Evolutionary conservation across 2,113 vertebrate species (phyloP), one percentile per base, ranked within the genome.

Genomic region (Nibea coibor): DNA sequence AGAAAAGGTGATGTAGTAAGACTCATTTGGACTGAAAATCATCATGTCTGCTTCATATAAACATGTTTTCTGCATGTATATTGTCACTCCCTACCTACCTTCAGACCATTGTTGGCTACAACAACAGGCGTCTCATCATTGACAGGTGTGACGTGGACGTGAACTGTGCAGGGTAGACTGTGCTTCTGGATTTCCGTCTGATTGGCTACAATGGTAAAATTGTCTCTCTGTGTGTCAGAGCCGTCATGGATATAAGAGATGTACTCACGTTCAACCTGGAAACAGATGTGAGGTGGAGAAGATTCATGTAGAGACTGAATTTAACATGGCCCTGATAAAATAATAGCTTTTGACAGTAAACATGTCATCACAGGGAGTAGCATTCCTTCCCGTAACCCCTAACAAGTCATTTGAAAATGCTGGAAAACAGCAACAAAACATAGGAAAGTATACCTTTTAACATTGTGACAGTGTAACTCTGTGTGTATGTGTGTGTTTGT

Each of bases 221-320:
- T 95, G 88, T 98, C 97, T 47, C 67, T 81, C 17, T 86, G 63
- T 0, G 94, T 95, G 80, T 97, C 95, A 0, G 96, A 97, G 66
- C 91, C 96, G 43, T 97, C 96, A 14, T 97, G 97, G 76, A 97
- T 86, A 43, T 96, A 98, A 51, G 92, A 95, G 87, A 97, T 96
- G 83, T 96, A 93, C 82, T 95, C 93, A 7, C 94, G 93, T 75
- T 97, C 96, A 74, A 97, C 75, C 97, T 98, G 85, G 6, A 87
- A 85, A 81, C 7, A 80, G 3, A 78, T 71, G 62, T 14, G 71
- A 45, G 16, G 1, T 2, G 10, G 19, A 74, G 24, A 26, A n/a
- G 20, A 59, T 22, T 73, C 0, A 20, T 4, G 12, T 26, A 17
- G 4, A 53, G 22, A 47, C 1, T 14, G 19, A 72, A 26, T 59